Evolutionary conservation across 2,797 vertebrate species (phyloP).

Genomic region (Gymnothorax javanicus): DNA sequence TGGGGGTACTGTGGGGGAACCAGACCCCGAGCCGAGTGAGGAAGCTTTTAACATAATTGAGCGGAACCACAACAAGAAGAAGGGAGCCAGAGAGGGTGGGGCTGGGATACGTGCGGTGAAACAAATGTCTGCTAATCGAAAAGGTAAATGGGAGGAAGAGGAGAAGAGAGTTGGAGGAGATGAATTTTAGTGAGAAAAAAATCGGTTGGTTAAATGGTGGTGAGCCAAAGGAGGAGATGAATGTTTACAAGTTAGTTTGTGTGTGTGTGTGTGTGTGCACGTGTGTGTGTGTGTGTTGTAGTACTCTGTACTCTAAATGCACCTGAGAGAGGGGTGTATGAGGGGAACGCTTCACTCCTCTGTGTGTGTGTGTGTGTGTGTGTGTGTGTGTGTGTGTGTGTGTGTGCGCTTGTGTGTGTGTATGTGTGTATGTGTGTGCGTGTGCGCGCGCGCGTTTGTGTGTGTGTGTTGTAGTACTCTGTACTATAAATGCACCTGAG

Average conservation of each 20-base stretch:
- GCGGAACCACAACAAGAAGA: slow-evolving; percentile 36
- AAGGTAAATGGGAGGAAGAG: slow-evolving; percentile 36
- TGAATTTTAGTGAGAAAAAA: not conserved
- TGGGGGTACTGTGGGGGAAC: not conserved
- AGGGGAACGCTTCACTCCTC: too few relatives aligned
- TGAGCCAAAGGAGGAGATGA: not conserved
- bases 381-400: too few relatives aligned
- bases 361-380: not conserved
- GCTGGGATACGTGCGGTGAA: not conserved
- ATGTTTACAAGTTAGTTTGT: not conserved
- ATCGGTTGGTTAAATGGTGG: not conserved
- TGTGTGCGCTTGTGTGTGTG: too few relatives aligned
- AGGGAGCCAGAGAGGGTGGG: not conserved
- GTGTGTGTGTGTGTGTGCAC: not conserved
- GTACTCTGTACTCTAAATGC: too few relatives aligned
- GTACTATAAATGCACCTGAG: not conserved
- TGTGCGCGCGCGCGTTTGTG: too few relatives aligned
- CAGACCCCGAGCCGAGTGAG: not conserved
- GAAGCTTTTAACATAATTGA: slow-evolving; percentile 73
- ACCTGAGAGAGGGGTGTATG: too few relatives aligned
- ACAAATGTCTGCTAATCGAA: slow-evolving; percentile 27
- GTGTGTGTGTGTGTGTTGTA: slow-evolving; percentile 15
- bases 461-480: too few relatives aligned
- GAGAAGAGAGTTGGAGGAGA: slow-evolving; percentile 12
- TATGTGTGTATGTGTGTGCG: too few relatives aligned